Conservation (phyloP, 2,888 invertebrate genomes). For the Amiota minor region DNA sequence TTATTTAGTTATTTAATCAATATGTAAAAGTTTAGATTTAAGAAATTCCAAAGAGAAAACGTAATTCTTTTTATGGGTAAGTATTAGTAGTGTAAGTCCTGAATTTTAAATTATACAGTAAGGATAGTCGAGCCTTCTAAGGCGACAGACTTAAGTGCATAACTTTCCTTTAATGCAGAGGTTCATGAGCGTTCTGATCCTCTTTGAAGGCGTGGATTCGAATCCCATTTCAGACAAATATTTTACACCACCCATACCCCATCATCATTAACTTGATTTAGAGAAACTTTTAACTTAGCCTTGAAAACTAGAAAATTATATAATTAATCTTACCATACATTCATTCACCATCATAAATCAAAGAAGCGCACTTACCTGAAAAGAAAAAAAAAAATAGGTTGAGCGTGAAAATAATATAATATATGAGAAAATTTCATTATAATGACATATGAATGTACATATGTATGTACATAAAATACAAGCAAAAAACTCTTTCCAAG, state of each 20-base stretch:
- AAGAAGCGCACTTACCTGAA: conserved; percentile 16
- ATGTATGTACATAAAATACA: too few relatives aligned
- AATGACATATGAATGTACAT: conserved; percentile 11
- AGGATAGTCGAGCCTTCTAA: conserved; percentile 29
- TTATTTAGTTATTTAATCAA: too few relatives aligned
- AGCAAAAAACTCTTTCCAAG: not conserved
- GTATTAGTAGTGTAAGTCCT: too few relatives aligned
- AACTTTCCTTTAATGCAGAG: conserved; percentile 55
- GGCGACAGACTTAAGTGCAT: conserved; percentile 29
- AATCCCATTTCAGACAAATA: conserved; percentile 48
- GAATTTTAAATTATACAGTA: not conserved
- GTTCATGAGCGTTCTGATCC: conserved; percentile 66
- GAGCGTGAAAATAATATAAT: not conserved
- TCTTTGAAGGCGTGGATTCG: conserved; percentile 60
- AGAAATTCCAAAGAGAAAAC: too few relatives aligned
- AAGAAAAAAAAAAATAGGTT: conserved; percentile 7
- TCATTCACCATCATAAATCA: conserved; percentile 20
- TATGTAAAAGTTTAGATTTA: too few relatives aligned
- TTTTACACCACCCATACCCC: too few relatives aligned
- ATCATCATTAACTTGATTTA: too few relatives aligned
- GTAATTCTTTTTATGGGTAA: too few relatives aligned
- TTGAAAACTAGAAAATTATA: not conserved
- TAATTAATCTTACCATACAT: conserved; percentile 21
- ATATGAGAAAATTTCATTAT: conserved; percentile 8
- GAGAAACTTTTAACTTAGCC: too few relatives aligned